Evolutionary conservation across 1,140 invertebrate genomes (phyloP).

Genomic region (Drosophila cardini): DNA sequence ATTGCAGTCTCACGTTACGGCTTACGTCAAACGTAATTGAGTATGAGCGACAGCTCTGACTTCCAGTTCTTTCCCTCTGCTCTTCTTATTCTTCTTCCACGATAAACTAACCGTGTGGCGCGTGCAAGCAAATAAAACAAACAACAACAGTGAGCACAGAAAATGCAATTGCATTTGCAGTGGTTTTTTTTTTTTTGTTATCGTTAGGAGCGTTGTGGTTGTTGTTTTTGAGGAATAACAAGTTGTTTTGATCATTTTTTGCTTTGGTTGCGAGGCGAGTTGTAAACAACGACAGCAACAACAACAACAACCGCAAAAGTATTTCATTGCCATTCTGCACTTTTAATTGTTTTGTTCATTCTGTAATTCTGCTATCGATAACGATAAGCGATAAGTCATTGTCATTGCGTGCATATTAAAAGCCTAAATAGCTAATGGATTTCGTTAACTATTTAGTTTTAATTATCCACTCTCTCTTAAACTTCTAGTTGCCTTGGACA

Average conservation of each 20-base stretch:
- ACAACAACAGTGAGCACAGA: conserved; percentile 28
- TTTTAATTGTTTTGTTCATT: background rate
- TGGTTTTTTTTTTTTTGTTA: conserved; percentile 30
- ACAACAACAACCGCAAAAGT: conserved; percentile 65
- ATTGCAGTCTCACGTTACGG: conserved; percentile 35
- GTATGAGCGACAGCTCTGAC: background rate
- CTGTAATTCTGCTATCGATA: conserved; percentile 45
- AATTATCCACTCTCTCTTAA: conserved; percentile 29
- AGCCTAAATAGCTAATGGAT: conserved; percentile 54
- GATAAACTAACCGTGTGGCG: conserved; percentile 55
- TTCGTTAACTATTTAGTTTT: conserved; percentile 65
- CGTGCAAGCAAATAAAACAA: conserved; percentile 45
- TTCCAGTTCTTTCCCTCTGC: conserved; percentile 9
- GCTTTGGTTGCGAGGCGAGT: conserved; percentile 49
- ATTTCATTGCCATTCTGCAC: conserved; percentile 72
- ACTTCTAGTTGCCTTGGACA: conserved; percentile 63
- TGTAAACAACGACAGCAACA: conserved; percentile 51
- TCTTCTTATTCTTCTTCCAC: conserved; percentile 12
- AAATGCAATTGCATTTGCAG: conserved; percentile 57
- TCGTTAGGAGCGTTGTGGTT: conserved; percentile 36
- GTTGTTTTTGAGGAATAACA: conserved; percentile 66
- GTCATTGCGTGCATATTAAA: conserved; percentile 56
- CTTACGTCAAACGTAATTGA: conserved; percentile 38
- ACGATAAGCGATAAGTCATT: conserved; percentile 43
- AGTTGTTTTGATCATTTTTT: conserved; percentile 75